These are phyloP conservation scores for Candoia aspera DNA, from an alignment of 2,113 vertebrate genomes.

Conservation along the genomic window DNA sequence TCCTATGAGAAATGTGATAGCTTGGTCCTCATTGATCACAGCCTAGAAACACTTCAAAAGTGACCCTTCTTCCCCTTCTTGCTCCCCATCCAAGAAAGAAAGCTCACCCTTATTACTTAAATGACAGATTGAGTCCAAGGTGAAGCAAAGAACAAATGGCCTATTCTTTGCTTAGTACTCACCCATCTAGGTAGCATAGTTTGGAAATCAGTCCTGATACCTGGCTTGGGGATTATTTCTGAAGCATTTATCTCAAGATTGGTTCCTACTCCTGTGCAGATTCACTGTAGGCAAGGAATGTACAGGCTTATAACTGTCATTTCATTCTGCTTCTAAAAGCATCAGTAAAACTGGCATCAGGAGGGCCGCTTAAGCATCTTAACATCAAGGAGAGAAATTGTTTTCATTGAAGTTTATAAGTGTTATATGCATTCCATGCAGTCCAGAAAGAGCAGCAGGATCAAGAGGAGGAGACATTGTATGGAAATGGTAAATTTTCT, in stretches of 20 bases:
- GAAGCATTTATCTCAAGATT: not conserved
- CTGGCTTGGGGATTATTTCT: not conserved
- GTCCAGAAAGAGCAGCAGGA: not conserved
- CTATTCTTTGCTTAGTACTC: not conserved
- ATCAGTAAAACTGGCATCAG: not conserved
- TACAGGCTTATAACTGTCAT: no score
- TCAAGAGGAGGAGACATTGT: no score
- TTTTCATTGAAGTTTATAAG: conserved; percentile 60
- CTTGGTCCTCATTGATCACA: conserved; percentile 43
- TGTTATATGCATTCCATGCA: conserved; percentile 43
- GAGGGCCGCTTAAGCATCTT: not conserved
- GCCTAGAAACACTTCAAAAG: conserved; percentile 42
- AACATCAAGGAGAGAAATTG: conserved; percentile 29
- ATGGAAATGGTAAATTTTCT: no score
- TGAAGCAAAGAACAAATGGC: not conserved
- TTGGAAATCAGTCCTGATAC: not conserved
- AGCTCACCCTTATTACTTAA: not conserved
- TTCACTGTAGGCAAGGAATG: not conserved
- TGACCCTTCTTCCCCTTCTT: not conserved
- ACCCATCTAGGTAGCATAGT: not conserved
- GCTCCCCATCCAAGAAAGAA: not conserved
- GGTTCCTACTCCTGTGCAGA: not conserved
- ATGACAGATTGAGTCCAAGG: not conserved
- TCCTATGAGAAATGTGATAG: conserved; percentile 35
- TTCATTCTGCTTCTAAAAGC: not conserved